phyloP scores from a whole-genome alignment of 2,113 vertebrate species.

The Alouatta palliata region DNA sequence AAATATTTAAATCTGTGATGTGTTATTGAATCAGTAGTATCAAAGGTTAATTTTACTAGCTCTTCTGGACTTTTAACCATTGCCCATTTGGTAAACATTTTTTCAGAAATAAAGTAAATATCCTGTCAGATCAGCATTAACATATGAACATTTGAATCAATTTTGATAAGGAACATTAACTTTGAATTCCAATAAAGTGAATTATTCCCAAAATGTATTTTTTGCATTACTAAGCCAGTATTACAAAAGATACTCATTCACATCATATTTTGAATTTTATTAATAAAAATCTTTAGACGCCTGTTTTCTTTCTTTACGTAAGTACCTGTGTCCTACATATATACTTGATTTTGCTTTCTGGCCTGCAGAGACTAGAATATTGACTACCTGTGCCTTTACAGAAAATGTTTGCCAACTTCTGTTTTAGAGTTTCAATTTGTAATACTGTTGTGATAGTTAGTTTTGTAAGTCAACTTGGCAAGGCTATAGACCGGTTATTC shows the following conservation, averaged over 20 bases:
- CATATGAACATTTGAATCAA: background rate
- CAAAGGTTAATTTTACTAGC: background rate
- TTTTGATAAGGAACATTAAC: background rate
- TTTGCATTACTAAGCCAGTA: background rate
- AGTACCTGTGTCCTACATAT: background rate
- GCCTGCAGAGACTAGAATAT: background rate
- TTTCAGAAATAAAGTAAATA: background rate
- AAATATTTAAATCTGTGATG: background rate
- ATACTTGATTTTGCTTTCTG: background rate
- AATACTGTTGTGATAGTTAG: background rate
- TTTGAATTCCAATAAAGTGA: background rate
- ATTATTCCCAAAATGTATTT: background rate
- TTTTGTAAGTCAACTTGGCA: background rate
- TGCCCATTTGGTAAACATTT: background rate
- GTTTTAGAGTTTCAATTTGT: background rate
- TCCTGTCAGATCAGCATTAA: background rate
- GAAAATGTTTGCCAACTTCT: background rate
- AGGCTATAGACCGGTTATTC: background rate
- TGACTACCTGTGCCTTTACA: background rate
- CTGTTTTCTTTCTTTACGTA: background rate
- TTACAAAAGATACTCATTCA: background rate
- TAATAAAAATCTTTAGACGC: background rate
- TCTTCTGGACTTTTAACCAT: background rate
- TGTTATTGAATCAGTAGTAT: background rate
- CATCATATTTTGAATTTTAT: slow-evolving; percentile 36